phyloP scores from a whole-genome alignment of 2,113 vertebrate species.

The Orycteropus afer region DNA sequence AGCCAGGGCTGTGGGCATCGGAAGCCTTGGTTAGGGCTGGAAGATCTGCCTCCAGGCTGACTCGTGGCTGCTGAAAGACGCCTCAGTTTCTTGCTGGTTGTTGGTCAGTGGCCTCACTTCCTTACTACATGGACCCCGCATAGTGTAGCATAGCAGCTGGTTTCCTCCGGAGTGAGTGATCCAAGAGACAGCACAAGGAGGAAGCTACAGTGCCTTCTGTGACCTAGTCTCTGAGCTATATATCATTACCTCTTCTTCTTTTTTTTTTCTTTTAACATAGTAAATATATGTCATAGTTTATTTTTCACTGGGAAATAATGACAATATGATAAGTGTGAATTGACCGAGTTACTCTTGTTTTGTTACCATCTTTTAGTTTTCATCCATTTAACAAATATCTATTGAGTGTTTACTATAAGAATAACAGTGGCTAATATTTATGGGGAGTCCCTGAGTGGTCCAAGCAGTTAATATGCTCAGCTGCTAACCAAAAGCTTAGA shows the following conservation, averaged over 20 bases:
- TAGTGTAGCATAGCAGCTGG: neutral
- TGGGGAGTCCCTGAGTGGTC: too few species aligned
- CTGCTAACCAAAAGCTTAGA: too few species aligned
- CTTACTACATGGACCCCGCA: too few species aligned
- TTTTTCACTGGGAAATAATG: slow-evolving; percentile 23
- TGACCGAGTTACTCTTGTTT: slow-evolving; percentile 1
- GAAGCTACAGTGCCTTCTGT: too few species aligned
- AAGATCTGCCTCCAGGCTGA: neutral
- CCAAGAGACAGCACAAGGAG: too few species aligned
- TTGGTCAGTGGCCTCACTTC: neutral
- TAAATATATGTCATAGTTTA: neutral
- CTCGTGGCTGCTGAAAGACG: neutral
- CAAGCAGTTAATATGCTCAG: too few species aligned
- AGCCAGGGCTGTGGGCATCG: neutral
- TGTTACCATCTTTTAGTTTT: neutral
- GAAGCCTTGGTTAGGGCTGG: neutral
- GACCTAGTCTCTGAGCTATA: neutral
- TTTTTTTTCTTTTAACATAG: too few species aligned
- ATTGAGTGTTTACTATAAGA: neutral
- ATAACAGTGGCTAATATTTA: neutral
- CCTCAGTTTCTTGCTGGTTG: neutral
- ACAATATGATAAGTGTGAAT: neutral
- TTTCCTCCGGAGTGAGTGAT: too few species aligned
- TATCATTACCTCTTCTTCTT: neutral
- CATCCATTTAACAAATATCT: neutral